Evolutionary conservation across 2,797 vertebrate species (phyloP).

Genomic region (Sebastolobus altivelis): DNA sequence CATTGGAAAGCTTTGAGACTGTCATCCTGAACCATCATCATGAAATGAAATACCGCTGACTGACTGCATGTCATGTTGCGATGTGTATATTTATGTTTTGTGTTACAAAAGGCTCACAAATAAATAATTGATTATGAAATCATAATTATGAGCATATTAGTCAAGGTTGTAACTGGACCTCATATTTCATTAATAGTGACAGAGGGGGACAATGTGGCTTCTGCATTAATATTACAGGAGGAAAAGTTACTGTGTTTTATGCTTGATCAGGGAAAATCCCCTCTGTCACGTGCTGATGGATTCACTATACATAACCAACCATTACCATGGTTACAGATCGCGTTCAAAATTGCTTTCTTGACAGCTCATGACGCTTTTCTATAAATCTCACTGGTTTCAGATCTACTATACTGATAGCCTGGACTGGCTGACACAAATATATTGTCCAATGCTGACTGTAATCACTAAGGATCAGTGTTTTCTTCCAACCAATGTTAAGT

Average conservation of each 20-base stretch:
- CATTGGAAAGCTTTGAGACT: neutral
- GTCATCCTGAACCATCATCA: neutral
- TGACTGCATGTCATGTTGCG: neutral
- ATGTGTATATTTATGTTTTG: neutral
- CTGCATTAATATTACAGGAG: no score
- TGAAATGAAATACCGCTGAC: neutral
- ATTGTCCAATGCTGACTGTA: neutral
- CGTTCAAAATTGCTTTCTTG: neutral
- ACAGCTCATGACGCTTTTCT: neutral
- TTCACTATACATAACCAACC: neutral
- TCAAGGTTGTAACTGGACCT: no score
- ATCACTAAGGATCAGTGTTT: neutral
- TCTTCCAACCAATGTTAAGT: neutral
- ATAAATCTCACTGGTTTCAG: neutral
- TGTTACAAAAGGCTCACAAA: neutral
- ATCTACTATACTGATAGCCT: neutral
- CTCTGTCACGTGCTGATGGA: neutral
- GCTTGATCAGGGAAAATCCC: neutral
- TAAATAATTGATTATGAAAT: neutral
- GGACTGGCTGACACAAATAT: neutral
- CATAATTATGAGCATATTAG: no score
- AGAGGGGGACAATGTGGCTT: no score
- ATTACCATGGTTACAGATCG: neutral
- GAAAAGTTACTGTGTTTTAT: neutral
- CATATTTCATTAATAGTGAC: neutral